A percentile compares a stretch with the other conserved stretches of the same genome.
Conservation (phyloP, 1,140 invertebrate species). For the Neomicropteryx cornuta region DNA sequence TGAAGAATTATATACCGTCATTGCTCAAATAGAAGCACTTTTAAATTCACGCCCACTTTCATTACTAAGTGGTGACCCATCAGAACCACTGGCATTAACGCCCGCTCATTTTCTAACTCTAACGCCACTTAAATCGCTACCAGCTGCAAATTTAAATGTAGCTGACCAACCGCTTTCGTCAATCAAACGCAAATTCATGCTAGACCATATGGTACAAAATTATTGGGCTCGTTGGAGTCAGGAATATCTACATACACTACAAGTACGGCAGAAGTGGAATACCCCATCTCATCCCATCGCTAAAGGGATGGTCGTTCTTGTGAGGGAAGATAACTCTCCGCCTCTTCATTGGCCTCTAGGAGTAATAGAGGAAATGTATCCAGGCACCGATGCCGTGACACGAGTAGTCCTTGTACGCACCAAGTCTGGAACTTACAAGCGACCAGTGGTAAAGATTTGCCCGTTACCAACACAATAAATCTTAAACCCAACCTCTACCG, state of each 20-base stretch:
- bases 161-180: constrained; percentile 9
- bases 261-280: constrained; percentile 17
- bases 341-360: constrained; percentile 15
- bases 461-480: constrained; percentile 8
- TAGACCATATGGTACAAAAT: constrained; percentile 18
- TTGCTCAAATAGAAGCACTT: constrained; percentile 19
- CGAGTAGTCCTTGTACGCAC: constrained; percentile 15
- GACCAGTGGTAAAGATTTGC: constrained; percentile 9
- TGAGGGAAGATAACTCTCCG: constrained; percentile 12
- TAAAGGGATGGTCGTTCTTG: constrained; percentile 14
- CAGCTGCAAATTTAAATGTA: constrained; percentile 17
- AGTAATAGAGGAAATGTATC: constrained; percentile 12
- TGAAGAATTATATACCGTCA: constrained; percentile 19
- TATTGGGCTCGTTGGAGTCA: constrained; percentile 23
- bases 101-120: constrained; percentile 23
- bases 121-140: constrained; percentile 19
- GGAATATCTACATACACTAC: constrained; percentile 22
- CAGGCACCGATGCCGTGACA: constrained; percentile 10
- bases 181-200: constrained; percentile 13
- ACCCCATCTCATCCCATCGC: constrained; percentile 8
- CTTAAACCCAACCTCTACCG: too few relatives aligned
- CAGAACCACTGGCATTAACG: constrained; percentile 17
- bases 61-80: constrained; percentile 13
- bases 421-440: constrained; percentile 8
- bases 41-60: constrained; percentile 23